Conservation (phyloP, 2,797 vertebrate species). For the Melanotaenia trifasciata region DNA sequence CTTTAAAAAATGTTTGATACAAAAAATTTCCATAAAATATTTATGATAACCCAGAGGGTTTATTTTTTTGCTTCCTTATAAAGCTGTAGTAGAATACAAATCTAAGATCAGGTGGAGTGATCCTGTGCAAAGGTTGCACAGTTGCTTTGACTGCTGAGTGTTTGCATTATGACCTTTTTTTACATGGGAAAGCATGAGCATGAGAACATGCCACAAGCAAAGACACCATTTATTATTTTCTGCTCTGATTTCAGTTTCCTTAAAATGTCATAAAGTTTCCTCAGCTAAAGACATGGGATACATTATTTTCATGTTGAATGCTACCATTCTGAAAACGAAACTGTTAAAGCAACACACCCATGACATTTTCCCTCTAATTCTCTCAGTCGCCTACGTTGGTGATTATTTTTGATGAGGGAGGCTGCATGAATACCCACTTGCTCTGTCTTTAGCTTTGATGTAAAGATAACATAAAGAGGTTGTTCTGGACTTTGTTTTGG, state of each 20-base stretch:
- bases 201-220: slow-evolving; percentile 48
- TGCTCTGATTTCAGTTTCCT: slow-evolving; percentile 40
- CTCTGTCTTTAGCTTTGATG: slow-evolving; percentile 40
- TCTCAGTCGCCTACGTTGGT: slow-evolving; percentile 10
- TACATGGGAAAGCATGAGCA: slow-evolving; percentile 14
- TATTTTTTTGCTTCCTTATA: not conserved
- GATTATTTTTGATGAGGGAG: slow-evolving; percentile 60
- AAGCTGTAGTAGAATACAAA: not conserved
- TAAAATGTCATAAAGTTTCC: slow-evolving; percentile 50
- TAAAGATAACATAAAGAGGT: slow-evolving; percentile 11
- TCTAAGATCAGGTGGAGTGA: not conserved
- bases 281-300: slow-evolving; percentile 50
- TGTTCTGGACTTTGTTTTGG: slow-evolving; percentile 33
- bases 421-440: slow-evolving; percentile 26
- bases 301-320: slow-evolving; percentile 45
- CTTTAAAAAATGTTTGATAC: not conserved
- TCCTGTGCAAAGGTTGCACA: not conserved
- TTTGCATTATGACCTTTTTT: slow-evolving; percentile 29
- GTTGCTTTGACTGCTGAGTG: slow-evolving; percentile 6
- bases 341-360: slow-evolving; percentile 64
- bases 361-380: slow-evolving; percentile 25
- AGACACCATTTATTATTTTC: slow-evolving; percentile 44
- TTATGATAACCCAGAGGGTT: not conserved
- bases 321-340: slow-evolving; percentile 56
- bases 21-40: not conserved